These are phyloP conservation scores for Pocota personata DNA, from an alignment of 2,888 invertebrate genomes.

Conservation along the genomic window DNA sequence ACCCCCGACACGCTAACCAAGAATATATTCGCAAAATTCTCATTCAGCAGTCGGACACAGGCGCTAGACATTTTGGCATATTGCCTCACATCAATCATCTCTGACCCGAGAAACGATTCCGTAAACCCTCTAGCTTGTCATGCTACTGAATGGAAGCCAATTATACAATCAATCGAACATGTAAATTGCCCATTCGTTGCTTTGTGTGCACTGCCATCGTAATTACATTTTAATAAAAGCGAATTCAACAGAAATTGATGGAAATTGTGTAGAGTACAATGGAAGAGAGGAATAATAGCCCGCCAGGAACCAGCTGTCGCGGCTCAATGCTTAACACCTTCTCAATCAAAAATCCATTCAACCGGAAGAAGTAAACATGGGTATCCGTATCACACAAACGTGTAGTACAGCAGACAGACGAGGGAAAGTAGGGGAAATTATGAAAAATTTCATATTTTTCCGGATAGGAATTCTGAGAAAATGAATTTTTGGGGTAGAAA, in stretches of 20 bases:
- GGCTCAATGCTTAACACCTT: constrained; percentile 52
- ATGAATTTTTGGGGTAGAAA: not conserved
- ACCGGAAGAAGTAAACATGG: constrained; percentile 61
- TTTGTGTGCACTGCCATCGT: constrained; percentile 3
- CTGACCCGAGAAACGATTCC: not conserved
- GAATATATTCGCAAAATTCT: constrained; percentile 13
- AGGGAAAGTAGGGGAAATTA: constrained; percentile 21
- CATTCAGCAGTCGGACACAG: constrained; percentile 10
- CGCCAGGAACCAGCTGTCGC: constrained; percentile 57
- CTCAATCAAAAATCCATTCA: constrained; percentile 70
- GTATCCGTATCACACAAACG: not conserved
- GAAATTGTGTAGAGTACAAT: not conserved
- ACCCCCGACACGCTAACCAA: constrained; percentile 9
- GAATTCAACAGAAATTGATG: constrained; percentile 17
- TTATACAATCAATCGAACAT: constrained; percentile 71
- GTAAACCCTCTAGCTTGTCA: not conserved
- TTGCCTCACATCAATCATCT: constrained; percentile 63
- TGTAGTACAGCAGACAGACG: no score
- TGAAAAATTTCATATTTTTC: constrained; percentile 38
- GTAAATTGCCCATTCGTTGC: constrained; percentile 54
- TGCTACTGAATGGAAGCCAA: constrained; percentile 51
- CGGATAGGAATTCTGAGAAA: not conserved
- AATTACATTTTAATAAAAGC: constrained; percentile 69
- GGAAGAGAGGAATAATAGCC: not conserved
- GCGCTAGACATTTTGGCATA: constrained; percentile 48